phyloP scores from a whole-genome alignment of 1,140 invertebrate genomes.

The Drosophila bocki region DNA sequence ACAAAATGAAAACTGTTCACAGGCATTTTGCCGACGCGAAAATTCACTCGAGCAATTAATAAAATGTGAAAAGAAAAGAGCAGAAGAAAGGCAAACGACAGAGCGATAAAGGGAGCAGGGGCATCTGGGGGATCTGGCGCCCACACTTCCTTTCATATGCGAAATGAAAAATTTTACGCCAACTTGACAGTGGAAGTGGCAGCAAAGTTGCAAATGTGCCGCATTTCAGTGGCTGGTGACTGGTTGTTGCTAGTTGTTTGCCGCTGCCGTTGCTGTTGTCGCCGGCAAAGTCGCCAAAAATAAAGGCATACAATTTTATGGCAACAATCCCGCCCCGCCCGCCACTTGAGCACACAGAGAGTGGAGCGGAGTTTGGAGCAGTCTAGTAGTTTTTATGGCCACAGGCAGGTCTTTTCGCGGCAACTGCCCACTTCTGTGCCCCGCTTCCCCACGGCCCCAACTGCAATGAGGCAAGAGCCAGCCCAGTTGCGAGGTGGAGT shows the following conservation, averaged over 20 bases:
- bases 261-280: constrained; percentile 32
- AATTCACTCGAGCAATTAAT: constrained; percentile 81
- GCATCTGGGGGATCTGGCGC: constrained; percentile 54
- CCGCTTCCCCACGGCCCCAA: background rate
- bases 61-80: constrained; percentile 64
- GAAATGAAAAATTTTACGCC: constrained; percentile 83
- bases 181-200: constrained; percentile 81
- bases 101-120: constrained; percentile 40
- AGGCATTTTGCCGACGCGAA: constrained; percentile 67
- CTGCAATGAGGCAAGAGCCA: constrained; percentile 19
- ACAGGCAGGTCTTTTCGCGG: constrained; percentile 57
- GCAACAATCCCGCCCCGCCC: constrained; percentile 26
- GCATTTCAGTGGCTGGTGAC: constrained; percentile 34
- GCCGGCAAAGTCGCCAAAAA: constrained; percentile 64
- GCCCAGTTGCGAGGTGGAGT: constrained; percentile 21
- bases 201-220: constrained; percentile 78
- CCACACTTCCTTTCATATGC: constrained; percentile 83
- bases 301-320: constrained; percentile 75
- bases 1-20: constrained; percentile 62
- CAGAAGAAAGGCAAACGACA: constrained; percentile 27
- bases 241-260: constrained; percentile 25
- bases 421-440: constrained; percentile 29
- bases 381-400: constrained; percentile 71
- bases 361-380: constrained; percentile 7
- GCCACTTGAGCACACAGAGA: constrained; percentile 59